A percentile compares a stretch with the other conserved stretches of the same genome.
Evolutionary conservation across 2,888 invertebrate genomes (phyloP).

Genomic region (Drosophila greeni): DNA sequence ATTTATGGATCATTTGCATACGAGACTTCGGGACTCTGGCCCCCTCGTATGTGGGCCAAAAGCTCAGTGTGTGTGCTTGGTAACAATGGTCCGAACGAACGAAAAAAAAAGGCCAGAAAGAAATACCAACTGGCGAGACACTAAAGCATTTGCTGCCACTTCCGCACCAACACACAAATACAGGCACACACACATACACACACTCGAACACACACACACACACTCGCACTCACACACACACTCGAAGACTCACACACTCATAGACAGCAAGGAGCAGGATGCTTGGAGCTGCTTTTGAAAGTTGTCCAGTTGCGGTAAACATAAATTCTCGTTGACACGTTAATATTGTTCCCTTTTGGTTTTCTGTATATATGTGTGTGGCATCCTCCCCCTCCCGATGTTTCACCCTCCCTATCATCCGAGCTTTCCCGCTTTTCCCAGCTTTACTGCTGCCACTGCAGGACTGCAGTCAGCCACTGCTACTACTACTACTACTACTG

Average conservation of each 20-base stretch:
- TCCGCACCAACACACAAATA: constrained; percentile 47
- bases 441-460: constrained; percentile 42
- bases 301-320: constrained; percentile 74
- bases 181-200: constrained; percentile 25
- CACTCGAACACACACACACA: constrained; percentile 3
- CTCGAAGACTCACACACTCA: constrained; percentile 3
- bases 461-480: constrained; percentile 41
- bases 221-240: constrained; percentile 15
- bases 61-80: constrained; percentile 30
- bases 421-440: constrained; percentile 7
- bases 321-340: constrained; percentile 74
- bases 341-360: constrained; percentile 73
- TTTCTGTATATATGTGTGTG: constrained; percentile 38
- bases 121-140: constrained; percentile 69
- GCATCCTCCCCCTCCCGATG: constrained; percentile 3
- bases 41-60: constrained; percentile 16
- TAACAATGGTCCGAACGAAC: constrained; percentile 42
- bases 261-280: constrained; percentile 32
- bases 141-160: constrained; percentile 72
- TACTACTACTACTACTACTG: constrained; percentile 59
- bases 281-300: constrained; percentile 69
- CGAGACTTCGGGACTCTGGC: constrained; percentile 43
- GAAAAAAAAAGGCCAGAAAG: constrained; percentile 35
- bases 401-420: constrained; percentile 13
- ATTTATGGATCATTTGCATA: constrained; percentile 74